These are phyloP conservation scores for Saccostrea echinata DNA, from an alignment of 1,140 invertebrate species.

Conservation along the genomic window DNA sequence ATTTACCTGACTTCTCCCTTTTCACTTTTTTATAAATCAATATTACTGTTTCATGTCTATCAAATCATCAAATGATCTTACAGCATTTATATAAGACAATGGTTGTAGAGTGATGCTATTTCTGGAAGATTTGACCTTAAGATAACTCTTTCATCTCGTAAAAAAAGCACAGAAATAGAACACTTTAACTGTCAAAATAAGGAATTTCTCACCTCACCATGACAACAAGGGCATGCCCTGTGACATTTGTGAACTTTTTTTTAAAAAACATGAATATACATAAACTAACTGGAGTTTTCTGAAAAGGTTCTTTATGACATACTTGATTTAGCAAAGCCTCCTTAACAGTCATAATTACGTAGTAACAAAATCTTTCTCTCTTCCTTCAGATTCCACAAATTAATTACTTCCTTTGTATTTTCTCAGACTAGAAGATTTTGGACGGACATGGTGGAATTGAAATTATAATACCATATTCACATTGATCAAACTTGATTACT, in stretches of 20 bases:
- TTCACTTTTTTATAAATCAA: background rate
- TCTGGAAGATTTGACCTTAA: background rate
- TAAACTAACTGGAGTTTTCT: too few species aligned
- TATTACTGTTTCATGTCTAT: background rate
- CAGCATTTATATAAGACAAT: background rate
- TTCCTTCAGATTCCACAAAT: too few species aligned
- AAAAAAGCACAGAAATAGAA: background rate
- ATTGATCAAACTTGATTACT: background rate
- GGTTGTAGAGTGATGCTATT: conserved; percentile 4
- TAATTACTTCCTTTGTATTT: too few species aligned
- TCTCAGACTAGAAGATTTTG: conserved; percentile 14
- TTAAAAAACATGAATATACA: too few species aligned
- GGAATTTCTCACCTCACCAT: too few species aligned
- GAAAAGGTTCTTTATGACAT: background rate
- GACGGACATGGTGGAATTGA: conserved; percentile 16
- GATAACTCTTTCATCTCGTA: background rate
- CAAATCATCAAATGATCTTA: conserved; percentile 12
- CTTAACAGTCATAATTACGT: too few species aligned
- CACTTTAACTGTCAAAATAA: too few species aligned
- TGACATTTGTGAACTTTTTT: too few species aligned
- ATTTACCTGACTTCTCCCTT: background rate
- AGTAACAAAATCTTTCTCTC: too few species aligned
- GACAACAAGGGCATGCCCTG: too few species aligned
- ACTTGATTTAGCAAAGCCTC: too few species aligned
- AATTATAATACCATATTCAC: background rate